These are phyloP conservation scores for Anastrepha obliqua DNA, from an alignment of 1,140 invertebrate genomes.

Conservation along the genomic window DNA sequence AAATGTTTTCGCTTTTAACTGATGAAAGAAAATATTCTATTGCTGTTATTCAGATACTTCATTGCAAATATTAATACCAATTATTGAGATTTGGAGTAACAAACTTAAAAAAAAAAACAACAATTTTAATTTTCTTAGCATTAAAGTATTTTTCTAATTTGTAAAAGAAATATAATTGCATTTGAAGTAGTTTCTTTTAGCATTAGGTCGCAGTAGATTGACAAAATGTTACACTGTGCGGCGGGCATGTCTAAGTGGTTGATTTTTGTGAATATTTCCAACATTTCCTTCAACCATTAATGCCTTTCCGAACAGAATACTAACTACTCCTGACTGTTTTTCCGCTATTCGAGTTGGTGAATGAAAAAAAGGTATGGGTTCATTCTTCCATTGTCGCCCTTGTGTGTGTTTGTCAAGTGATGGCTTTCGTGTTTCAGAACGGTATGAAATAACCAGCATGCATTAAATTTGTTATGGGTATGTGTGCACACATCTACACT, in stretches of 20 bases:
- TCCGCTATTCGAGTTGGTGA: neutral
- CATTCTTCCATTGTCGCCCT: neutral
- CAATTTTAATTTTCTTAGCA: too few relatives aligned
- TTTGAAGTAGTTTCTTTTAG: too few relatives aligned
- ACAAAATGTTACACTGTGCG: neutral
- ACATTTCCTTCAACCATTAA: constrained; percentile 20
- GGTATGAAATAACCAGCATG: neutral
- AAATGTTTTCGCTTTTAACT: too few relatives aligned
- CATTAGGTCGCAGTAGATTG: too few relatives aligned
- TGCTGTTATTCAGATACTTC: too few relatives aligned
- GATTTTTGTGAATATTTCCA: constrained; percentile 50
- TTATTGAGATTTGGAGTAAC: too few relatives aligned
- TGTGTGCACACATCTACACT: neutral
- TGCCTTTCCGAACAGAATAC: neutral
- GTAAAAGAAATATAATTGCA: too few relatives aligned
- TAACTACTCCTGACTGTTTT: constrained; percentile 36
- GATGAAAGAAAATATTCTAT: too few relatives aligned
- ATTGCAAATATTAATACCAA: too few relatives aligned
- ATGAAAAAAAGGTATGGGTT: neutral
- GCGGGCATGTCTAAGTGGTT: constrained; percentile 33
- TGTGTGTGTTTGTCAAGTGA: constrained; percentile 15
- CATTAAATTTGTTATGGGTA: neutral
- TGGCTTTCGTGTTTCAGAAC: neutral
- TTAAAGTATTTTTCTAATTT: too few relatives aligned
- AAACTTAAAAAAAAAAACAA: too few relatives aligned